Conservation (phyloP, 2,113 vertebrate genomes). For the Alosa alosa region DNA sequence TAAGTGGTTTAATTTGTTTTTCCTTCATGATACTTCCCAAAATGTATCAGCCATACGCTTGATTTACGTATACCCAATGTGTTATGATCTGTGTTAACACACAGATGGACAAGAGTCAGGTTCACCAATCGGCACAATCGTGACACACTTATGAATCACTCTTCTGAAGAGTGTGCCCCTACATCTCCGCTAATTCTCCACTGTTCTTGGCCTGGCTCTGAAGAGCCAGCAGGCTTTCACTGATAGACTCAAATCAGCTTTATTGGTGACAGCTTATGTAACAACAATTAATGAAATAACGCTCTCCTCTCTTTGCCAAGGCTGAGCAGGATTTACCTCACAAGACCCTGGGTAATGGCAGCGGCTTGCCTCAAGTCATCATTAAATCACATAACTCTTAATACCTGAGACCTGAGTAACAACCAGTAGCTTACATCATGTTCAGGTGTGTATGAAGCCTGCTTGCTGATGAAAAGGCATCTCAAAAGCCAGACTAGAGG, state of each 20-base stretch:
- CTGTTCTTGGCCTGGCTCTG: conserved; percentile 33
- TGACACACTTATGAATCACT: conserved; percentile 4
- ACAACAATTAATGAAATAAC: conserved; percentile 43
- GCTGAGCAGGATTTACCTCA: too few relatives aligned
- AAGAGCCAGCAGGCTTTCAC: conserved; percentile 40
- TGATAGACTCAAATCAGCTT: conserved; percentile 47
- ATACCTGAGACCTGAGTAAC: neutral
- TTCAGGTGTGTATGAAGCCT: neutral
- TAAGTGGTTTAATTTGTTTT: too few relatives aligned
- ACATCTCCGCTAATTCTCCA: conserved; percentile 34
- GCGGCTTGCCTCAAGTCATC: neutral
- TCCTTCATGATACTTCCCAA: too few relatives aligned
- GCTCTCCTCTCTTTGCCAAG: neutral
- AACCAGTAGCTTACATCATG: neutral
- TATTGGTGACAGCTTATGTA: conserved; percentile 43
- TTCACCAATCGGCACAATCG: neutral
- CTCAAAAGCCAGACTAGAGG: too few relatives aligned
- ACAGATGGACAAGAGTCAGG: too few relatives aligned
- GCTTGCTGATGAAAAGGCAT: too few relatives aligned
- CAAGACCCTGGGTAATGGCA: conserved; percentile 9
- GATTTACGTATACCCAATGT: too few relatives aligned
- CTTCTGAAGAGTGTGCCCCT: conserved; percentile 20
- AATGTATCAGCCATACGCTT: too few relatives aligned
- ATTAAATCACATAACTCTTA: neutral
- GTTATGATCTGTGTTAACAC: too few relatives aligned